Evolutionary conservation across 2,888 invertebrate genomes (phyloP), one percentile per base, ranked within the genome.

Genomic region (Drosophila merina): DNA sequence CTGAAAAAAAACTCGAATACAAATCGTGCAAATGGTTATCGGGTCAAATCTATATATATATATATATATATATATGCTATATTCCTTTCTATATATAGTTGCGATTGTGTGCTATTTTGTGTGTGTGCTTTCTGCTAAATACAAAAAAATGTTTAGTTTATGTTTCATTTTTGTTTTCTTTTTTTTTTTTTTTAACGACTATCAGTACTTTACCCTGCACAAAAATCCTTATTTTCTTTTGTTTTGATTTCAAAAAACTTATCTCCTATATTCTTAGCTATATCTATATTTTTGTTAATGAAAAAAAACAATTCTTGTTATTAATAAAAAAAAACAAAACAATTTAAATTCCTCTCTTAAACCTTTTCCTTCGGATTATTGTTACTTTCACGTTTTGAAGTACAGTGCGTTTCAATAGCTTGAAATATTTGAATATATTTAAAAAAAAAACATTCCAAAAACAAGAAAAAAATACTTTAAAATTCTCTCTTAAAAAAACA

Each of bases 181-280:
- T 14, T 40, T 49, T 25, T 40, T 52, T 33, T 38, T 9, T 54
- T 31, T 55, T 69, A 60, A 70, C 38, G 40, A 58, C 70, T 70
- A 71, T 72, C 72, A 72, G 72, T 72, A 72, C 72, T 71, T 72
- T 54, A 62, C 52, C 52, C 71, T 63, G 71, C 57, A 44, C 40
- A 48, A 57, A 49, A 9, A 50, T 14, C 60, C 25, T 38, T 36
- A 36, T 47, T 3, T 42, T 2, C 12, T 20, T 14, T 51, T 45
- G n/a, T 38, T 50, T 33, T 55, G 14, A 9, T 59, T 42, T 55
- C 7, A 10, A 40, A 20, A 12, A 26, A 14, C 9, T 20, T 26
- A 38, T 50, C 30, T 12, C 25, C 9, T 44, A 31, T 5, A 1
- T 28, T 6, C 33, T 14, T 38, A 30, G 14, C 28, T 14, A 25